Evolutionary conservation across 2,888 invertebrate genomes (phyloP).

Genomic region (Oxycera nigricornis): DNA sequence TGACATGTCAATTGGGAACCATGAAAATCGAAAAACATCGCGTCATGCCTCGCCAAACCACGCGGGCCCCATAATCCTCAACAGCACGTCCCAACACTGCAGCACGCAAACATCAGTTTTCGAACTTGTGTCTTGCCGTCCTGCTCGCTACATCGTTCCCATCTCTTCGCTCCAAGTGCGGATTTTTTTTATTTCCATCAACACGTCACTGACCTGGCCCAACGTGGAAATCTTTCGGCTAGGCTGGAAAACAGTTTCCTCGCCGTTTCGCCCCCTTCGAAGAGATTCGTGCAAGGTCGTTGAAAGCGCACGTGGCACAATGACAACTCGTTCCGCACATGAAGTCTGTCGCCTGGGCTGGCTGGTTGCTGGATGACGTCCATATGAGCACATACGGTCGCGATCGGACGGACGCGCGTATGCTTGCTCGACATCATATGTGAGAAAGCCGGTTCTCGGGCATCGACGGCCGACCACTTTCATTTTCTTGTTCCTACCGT

Average conservation of each 20-base stretch:
- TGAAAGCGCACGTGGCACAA: background rate
- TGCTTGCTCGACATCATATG: background rate
- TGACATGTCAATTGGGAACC: background rate
- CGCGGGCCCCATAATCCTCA: slow-evolving; percentile 53
- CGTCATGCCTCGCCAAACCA: slow-evolving; percentile 61
- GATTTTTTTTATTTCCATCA: slow-evolving; percentile 40
- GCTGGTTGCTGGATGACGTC: slow-evolving; percentile 10
- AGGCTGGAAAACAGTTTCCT: background rate
- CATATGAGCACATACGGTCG: slow-evolving; percentile 35
- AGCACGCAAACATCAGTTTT: background rate
- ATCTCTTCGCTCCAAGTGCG: background rate
- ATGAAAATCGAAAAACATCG: slow-evolving; percentile 53
- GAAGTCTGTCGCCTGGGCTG: background rate
- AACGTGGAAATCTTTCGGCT: slow-evolving; percentile 40
- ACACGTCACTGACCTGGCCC: slow-evolving; percentile 45
- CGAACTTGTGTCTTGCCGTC: background rate
- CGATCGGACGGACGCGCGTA: slow-evolving; percentile 16
- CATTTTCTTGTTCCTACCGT: slow-evolving; percentile 63
- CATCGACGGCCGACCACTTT: slow-evolving; percentile 55
- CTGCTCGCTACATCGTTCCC: background rate
- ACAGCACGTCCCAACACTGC: slow-evolving; percentile 25
- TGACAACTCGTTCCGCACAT: background rate
- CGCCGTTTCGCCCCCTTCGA: background rate
- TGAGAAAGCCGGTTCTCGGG: background rate
- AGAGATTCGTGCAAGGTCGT: background rate